Percentiles rank a stretch among this genome's conserved stretches.
Conservation (phyloP, 2,888 invertebrate genomes). For the Andricus quercusramuli region DNA sequence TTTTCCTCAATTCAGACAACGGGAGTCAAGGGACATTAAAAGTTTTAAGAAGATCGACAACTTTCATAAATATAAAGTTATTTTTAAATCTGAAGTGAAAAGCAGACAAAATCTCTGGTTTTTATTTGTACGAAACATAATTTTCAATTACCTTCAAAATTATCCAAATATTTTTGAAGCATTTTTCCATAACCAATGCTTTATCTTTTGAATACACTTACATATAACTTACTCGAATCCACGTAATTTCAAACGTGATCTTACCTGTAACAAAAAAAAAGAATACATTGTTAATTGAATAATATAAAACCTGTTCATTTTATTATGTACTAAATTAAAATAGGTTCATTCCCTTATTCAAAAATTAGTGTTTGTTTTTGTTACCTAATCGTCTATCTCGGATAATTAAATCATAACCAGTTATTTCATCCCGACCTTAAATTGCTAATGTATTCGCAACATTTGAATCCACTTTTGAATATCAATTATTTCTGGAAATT, state of each 20-base stretch:
- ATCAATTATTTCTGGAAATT: too few relatives aligned
- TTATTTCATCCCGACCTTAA: too few relatives aligned
- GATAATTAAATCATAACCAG: too few relatives aligned
- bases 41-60: constrained; percentile 14
- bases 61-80: constrained; percentile 1
- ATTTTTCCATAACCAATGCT: not conserved
- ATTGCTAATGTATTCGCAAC: too few relatives aligned
- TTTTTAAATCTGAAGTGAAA: not conserved
- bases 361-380: too few relatives aligned
- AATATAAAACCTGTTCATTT: not conserved
- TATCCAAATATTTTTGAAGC: not conserved
- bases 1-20: constrained; percentile 34
- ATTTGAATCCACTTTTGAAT: not conserved
- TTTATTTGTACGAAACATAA: not conserved
- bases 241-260: not conserved
- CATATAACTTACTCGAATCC: not conserved
- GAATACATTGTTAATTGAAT: too few relatives aligned
- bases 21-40: constrained; percentile 23
- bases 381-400: too few relatives aligned
- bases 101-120: not conserved
- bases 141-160: too few relatives aligned
- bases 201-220: not conserved
- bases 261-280: constrained; percentile 3
- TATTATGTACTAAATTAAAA: not conserved
- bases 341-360: not conserved